Evolutionary conservation across 2,888 invertebrate species (phyloP).

Genomic region (Kryphioiulus occultus): DNA sequence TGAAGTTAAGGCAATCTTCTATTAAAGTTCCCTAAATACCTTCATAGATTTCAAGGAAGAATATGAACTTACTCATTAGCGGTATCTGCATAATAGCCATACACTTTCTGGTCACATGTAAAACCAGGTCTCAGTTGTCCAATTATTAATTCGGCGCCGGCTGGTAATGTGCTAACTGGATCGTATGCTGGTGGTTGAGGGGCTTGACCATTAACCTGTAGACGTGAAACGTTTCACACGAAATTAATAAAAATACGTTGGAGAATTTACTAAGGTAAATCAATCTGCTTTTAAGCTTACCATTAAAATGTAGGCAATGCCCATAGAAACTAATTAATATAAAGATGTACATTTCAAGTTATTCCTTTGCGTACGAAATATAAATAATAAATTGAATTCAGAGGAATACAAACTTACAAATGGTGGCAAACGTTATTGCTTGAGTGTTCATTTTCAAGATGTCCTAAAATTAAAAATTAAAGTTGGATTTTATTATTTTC

Average conservation of each 20-base stretch:
- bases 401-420: background rate
- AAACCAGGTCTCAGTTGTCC: conserved; percentile 52
- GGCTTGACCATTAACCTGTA: conserved; percentile 10
- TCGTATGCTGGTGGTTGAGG: background rate
- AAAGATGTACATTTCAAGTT: background rate
- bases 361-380: background rate
- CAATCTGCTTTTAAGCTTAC: background rate
- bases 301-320: background rate
- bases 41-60: too few relatives aligned
- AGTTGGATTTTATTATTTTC: background rate
- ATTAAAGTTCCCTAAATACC: too few relatives aligned
- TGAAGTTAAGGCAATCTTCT: too few relatives aligned
- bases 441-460: background rate
- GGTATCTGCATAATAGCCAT: conserved; percentile 54
- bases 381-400: background rate
- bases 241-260: too few relatives aligned
- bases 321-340: background rate
- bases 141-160: conserved; percentile 53
- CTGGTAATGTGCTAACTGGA: conserved; percentile 48
- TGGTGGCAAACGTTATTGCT: background rate
- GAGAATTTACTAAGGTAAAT: background rate
- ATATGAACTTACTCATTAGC: conserved; percentile 43
- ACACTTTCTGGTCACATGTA: conserved; percentile 52
- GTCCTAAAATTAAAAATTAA: background rate
- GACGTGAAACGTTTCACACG: background rate